Percentiles rank a stretch among this genome's conserved stretches.
Conservation (phyloP, 2,797 vertebrate species). For the Esox lucius region DNA sequence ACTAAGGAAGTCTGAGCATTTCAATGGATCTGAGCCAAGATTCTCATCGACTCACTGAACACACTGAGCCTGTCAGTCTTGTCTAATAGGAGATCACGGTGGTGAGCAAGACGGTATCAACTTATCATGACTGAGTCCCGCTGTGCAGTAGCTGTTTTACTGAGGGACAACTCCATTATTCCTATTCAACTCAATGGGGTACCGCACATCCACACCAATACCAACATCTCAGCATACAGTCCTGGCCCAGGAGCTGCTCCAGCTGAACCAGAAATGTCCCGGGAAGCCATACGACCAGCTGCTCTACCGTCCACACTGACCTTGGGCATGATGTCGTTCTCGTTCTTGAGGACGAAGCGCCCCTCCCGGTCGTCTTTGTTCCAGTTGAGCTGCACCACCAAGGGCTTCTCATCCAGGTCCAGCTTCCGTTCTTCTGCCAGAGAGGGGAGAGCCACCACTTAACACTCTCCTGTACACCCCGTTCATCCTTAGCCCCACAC, state of each 20-base stretch:
- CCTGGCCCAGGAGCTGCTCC: not conserved
- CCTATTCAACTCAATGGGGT: too few relatives aligned
- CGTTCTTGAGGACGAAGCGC: conserved; percentile 97
- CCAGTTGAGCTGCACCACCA: conserved; percentile 98
- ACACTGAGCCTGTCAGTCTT: not conserved
- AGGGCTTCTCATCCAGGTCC: conserved; percentile 95
- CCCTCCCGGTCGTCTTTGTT: conserved; percentile 98
- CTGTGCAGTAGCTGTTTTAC: not conserved
- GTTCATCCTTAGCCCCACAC: not conserved
- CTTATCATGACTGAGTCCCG: not conserved
- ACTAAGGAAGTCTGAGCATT: not conserved
- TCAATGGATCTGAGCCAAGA: not conserved
- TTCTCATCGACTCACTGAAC: not conserved
- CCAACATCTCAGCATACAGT: not conserved
- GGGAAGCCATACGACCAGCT: not conserved
- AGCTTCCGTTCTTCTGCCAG: conserved; percentile 97
- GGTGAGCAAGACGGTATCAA: not conserved
- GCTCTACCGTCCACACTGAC: conserved; percentile 58
- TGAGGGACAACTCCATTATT: not conserved
- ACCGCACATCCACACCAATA: not conserved
- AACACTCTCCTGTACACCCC: not conserved
- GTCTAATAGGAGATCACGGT: not conserved
- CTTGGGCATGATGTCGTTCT: conserved; percentile 94
- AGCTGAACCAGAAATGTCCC: not conserved
- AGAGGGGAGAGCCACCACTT: conserved; percentile 30